A percentile compares a stretch with the other conserved stretches of the same genome.
These are phyloP conservation scores for Ametastegia equiseti DNA, from an alignment of 2,888 invertebrate genomes.

Conservation along the genomic window DNA sequence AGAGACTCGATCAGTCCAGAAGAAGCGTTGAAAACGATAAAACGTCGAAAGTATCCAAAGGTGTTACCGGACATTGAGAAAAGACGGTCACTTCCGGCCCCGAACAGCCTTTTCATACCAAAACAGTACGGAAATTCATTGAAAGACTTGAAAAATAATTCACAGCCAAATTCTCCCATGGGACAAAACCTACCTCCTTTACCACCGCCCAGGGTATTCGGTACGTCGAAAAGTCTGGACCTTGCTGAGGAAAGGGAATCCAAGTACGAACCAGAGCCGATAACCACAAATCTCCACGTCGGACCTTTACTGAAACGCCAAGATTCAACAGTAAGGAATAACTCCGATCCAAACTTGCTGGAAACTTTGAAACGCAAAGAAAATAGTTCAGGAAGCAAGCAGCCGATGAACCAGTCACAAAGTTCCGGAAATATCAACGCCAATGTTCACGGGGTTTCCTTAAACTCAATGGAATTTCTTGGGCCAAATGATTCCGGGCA, in stretches of 20 bases:
- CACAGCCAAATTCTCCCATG: conserved; percentile 53
- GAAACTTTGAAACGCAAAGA: conserved; percentile 67
- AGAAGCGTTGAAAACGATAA: conserved; percentile 85
- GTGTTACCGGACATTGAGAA: conserved; percentile 86
- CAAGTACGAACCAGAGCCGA: conserved; percentile 56
- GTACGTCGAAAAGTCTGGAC: conserved; percentile 66
- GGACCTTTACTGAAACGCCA: conserved; percentile 68
- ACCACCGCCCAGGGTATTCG: conserved; percentile 86
- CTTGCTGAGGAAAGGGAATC: conserved; percentile 65
- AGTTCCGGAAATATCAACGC: conserved; percentile 39
- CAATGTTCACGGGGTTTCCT: conserved; percentile 44
- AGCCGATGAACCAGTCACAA: conserved; percentile 32
- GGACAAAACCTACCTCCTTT: conserved; percentile 74
- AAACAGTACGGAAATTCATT: conserved; percentile 63
- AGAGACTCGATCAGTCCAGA: conserved; percentile 79
- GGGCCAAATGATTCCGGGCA: conserved; percentile 57
- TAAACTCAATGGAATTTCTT: conserved; percentile 50
- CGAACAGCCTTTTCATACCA: conserved; percentile 62
- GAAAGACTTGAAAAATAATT: conserved; percentile 61
- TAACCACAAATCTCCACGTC: conserved; percentile 71
- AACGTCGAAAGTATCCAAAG: conserved; percentile 89
- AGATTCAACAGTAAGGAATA: conserved; percentile 63
- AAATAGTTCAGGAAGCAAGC: conserved; percentile 30
- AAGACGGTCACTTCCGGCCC: conserved; percentile 70
- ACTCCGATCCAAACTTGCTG: conserved; percentile 66